Percentiles rank a stretch among this genome's conserved stretches.
Evolutionary conservation across 2,113 vertebrate genomes (phyloP).

Genomic region (Siniperca chuatsi): DNA sequence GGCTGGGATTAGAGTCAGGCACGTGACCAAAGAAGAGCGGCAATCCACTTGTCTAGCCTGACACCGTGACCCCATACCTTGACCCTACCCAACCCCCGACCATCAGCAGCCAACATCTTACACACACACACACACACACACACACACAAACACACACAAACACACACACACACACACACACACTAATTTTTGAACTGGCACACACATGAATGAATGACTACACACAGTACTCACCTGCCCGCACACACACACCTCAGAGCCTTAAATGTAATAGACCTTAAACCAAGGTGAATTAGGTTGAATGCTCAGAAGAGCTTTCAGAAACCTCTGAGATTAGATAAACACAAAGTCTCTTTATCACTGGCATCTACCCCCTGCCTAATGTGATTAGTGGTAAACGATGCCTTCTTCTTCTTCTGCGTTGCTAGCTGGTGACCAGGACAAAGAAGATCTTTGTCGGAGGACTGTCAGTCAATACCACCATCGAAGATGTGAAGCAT

Average conservation of each 20-base stretch:
- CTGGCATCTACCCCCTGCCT: slow-evolving; percentile 35
- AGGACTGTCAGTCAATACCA: slow-evolving; percentile 95
- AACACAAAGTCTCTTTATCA: slow-evolving; percentile 57
- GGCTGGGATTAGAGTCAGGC: slow-evolving; percentile 66
- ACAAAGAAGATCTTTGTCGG: slow-evolving; percentile 99
- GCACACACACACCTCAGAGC: background rate
- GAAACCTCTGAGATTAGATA: slow-evolving; percentile 50
- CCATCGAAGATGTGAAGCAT: slow-evolving; percentile 96
- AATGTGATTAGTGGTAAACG: slow-evolving; percentile 61
- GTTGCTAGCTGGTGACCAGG: slow-evolving; percentile 94
- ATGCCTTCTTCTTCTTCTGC: slow-evolving; percentile 47
- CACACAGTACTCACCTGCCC: slow-evolving; percentile 1
- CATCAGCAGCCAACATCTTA: slow-evolving; percentile 5
- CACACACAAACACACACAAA: slow-evolving; percentile 5
- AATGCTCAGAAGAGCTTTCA: slow-evolving; percentile 41
- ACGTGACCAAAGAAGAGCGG: slow-evolving; percentile 50
- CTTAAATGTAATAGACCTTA: background rate
- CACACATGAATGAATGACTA: slow-evolving; percentile 2
- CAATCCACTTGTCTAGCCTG: slow-evolving; percentile 70
- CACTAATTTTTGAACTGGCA: background rate
- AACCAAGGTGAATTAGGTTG: slow-evolving; percentile 17
- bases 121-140: slow-evolving; percentile 25
- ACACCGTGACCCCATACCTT: slow-evolving; percentile 60
- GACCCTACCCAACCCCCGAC: slow-evolving; percentile 33
- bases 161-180: slow-evolving; percentile 2